phyloP scores from a whole-genome alignment of 2,888 invertebrate species.

The Oscheius onirici region DNA sequence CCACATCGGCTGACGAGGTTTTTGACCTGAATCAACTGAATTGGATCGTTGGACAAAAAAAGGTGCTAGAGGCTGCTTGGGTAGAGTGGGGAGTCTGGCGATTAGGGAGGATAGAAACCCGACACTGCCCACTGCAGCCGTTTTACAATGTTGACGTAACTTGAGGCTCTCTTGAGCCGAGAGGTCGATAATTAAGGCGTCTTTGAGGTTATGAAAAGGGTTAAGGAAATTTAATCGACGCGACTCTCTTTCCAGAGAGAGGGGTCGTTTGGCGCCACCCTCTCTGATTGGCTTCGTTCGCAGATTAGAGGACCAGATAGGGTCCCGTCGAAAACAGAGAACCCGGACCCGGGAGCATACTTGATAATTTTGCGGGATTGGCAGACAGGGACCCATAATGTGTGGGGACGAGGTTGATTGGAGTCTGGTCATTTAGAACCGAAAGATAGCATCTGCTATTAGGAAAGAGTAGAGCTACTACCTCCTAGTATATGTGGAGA shows the following conservation, averaged over 20 bases:
- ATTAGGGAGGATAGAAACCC: slow-evolving; percentile 31
- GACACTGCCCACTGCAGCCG: slow-evolving; percentile 27
- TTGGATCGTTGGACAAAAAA: background rate
- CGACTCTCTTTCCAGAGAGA: background rate
- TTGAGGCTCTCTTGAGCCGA: slow-evolving; percentile 1
- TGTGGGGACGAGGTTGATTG: slow-evolving; percentile 9
- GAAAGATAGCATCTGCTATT: background rate
- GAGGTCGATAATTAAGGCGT: slow-evolving; percentile 27
- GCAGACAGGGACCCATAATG: background rate
- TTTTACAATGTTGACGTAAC: slow-evolving; percentile 33
- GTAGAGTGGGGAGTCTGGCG: slow-evolving; percentile 5
- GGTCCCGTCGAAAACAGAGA: slow-evolving; percentile 18
- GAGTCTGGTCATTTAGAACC: background rate
- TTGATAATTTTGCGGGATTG: slow-evolving; percentile 31
- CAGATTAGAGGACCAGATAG: slow-evolving; percentile 32
- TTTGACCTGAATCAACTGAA: background rate
- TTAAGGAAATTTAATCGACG: slow-evolving; percentile 12
- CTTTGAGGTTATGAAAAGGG: slow-evolving; percentile 14
- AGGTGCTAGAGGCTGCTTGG: slow-evolving; percentile 15
- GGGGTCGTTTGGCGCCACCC: background rate
- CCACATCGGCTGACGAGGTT: slow-evolving; percentile 10
- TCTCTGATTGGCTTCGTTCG: slow-evolving; percentile 32
- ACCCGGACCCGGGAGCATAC: slow-evolving; percentile 7
- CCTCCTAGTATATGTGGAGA: too few relatives aligned
- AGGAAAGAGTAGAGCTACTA: too few relatives aligned